Base-by-base conservation (phyloP, 2,113 vertebrate genomes). In the Heteronetta atricapilla region DNA sequence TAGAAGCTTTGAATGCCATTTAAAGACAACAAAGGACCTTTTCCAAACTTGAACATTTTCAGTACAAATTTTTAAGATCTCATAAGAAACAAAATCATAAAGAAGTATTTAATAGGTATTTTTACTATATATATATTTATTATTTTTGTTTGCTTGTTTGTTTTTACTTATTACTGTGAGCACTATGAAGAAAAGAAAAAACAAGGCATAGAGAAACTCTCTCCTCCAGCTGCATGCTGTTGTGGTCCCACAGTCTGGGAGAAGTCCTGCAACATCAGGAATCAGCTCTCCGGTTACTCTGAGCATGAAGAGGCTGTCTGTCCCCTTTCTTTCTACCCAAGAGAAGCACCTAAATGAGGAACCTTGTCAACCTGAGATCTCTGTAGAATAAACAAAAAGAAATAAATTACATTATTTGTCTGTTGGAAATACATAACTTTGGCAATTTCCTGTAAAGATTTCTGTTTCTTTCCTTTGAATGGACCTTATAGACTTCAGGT, bases 1-100 rank as follows among this genome's bases (percentile, higher is more conserved):
- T 52, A 89, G 42, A 77, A 94, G 70, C 28, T 84, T 74, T 69
- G 40, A 36, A 93, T 88, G 23, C 6, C 29, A 62, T 73, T 88
- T 91, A 91, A 89, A 92, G 12, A 82, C 73, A 83, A 73, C 53
- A 86, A 87, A 66, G 25, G 23, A 82, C 5, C 4, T 72, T 53
- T 89, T 80, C 42, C 83, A 26, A 46, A 59, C 75, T 70, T 55
- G 46, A 79, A 56, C 69, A 36, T 64, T 73, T 95, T 40, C 38
- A 23, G 15, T 78, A n/a, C 10, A 76, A 84, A 67, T 86, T 90
- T 86, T 82, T 28, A 79, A 29, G 28, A 34, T 6, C 42, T 91
- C 86, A 60, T 23, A 73, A 25, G 5, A 72, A 59, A 34, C 20
- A 72, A 62, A 44, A 33, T 42, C 6, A 73, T 4, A 12, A 74